phyloP scores from a whole-genome alignment of 2,113 vertebrate species.

The Ceratotherium simum region DNA sequence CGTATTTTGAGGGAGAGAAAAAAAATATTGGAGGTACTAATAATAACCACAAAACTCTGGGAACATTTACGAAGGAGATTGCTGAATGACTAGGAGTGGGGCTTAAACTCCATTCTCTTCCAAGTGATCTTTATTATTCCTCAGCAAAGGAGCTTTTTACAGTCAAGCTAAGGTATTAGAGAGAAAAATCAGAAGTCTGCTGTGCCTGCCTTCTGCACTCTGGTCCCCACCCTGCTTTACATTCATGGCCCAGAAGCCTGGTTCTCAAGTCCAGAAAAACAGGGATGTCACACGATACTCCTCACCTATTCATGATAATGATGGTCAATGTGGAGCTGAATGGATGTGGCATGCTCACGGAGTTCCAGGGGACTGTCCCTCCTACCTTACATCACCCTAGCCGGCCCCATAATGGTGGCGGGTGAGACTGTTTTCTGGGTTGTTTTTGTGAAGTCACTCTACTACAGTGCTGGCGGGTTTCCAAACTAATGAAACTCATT shows the following conservation, averaged over 20 bases:
- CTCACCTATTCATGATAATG: not conserved
- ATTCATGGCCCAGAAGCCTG: not conserved
- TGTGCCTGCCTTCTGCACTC: not conserved
- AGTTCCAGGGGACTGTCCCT: not conserved
- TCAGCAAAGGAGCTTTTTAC: not conserved
- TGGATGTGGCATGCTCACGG: not conserved
- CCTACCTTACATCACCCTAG: not conserved
- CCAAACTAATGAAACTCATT: conserved; percentile 62
- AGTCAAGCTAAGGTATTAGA: not conserved
- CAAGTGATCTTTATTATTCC: not conserved
- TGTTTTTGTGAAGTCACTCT: conserved; percentile 60
- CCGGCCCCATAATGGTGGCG: not conserved
- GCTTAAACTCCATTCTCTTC: not conserved
- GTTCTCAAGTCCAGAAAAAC: not conserved
- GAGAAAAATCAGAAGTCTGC: not conserved
- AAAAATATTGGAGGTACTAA: not conserved
- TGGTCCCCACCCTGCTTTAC: not conserved
- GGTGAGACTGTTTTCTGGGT: not conserved
- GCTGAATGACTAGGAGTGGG: not conserved
- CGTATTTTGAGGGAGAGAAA: not conserved
- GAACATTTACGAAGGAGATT: not conserved
- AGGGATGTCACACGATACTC: not conserved
- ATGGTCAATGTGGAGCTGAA: not conserved
- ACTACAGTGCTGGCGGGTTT: not conserved
- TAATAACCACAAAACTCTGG: not conserved